These are phyloP conservation scores for Mesoligia furuncula DNA, from an alignment of 2,888 invertebrate species.

Conservation along the genomic window DNA sequence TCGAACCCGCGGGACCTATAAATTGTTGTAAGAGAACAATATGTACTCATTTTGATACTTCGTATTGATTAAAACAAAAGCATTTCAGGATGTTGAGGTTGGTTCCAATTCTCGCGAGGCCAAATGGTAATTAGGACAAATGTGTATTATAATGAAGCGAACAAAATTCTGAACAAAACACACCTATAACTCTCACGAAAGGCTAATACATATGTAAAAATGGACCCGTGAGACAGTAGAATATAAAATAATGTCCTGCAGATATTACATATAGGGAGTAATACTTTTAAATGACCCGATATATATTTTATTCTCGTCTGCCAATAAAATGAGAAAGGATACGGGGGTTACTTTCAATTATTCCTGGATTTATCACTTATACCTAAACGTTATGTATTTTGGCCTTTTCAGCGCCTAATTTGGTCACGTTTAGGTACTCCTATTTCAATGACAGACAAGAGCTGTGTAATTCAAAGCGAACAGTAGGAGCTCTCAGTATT, in stretches of 20 bases:
- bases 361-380: conserved; percentile 52
- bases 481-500: conserved; percentile 18
- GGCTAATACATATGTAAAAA: conserved; percentile 50
- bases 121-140: conserved; percentile 64
- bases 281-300: conserved; percentile 49
- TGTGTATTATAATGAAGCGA: conserved; percentile 58
- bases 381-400: conserved; percentile 43
- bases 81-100: conserved; percentile 61
- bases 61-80: conserved; percentile 72
- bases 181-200: conserved; percentile 33
- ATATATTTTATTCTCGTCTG: conserved; percentile 57
- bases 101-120: conserved; percentile 59
- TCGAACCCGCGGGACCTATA: conserved; percentile 69
- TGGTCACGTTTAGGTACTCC: conserved; percentile 42
- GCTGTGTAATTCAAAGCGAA: conserved; percentile 49
- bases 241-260: conserved; percentile 57
- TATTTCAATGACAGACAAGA: conserved; percentile 65
- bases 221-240: conserved; percentile 52
- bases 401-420: conserved; percentile 45
- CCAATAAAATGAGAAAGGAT: conserved; percentile 60
- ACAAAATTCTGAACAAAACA: conserved; percentile 58
- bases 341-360: conserved; percentile 59
- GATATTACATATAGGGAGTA: conserved; percentile 45
- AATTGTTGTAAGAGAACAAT: conserved; percentile 71
- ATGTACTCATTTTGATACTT: conserved; percentile 71